Evolutionary conservation across 2,113 vertebrate genomes (phyloP).

Genomic region (Meriones unguiculatus): DNA sequence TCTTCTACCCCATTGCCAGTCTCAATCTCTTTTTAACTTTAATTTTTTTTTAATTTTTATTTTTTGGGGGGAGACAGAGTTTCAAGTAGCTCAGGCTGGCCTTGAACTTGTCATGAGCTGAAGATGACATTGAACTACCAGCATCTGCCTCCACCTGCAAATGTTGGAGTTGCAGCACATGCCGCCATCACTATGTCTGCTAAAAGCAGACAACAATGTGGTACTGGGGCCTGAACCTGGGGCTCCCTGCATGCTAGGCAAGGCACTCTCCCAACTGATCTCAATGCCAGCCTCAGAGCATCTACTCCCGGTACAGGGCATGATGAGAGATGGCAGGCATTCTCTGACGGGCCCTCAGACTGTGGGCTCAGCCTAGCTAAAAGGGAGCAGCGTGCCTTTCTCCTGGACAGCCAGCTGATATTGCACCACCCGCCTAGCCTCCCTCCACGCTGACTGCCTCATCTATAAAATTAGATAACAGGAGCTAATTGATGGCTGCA

Average conservation of each 20-base stretch:
- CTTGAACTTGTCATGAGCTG: not conserved
- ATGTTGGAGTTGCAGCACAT: not conserved
- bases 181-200: too few relatives aligned
- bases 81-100: not conserved
- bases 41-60: not conserved
- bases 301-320: not conserved
- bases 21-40: not conserved
- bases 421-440: not conserved
- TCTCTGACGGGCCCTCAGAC: rapidly evolving
- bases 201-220: not conserved
- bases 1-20: not conserved
- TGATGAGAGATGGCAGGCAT: rapidly evolving
- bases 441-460: conserved; percentile 10
- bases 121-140: not conserved
- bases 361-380: not conserved
- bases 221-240: not conserved
- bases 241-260: too few relatives aligned
- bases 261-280: not conserved
- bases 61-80: not conserved
- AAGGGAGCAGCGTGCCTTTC: not conserved
- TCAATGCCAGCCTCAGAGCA: not conserved
- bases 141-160: not conserved
- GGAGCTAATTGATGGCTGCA: conserved; percentile 72
- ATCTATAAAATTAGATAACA: conserved; percentile 48
- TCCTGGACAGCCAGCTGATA: conserved; percentile 17